Percentiles rank a stretch among this genome's conserved stretches.
phyloP scores from a whole-genome alignment of 2,113 vertebrate genomes.

The Pygathrix nemaeus region DNA sequence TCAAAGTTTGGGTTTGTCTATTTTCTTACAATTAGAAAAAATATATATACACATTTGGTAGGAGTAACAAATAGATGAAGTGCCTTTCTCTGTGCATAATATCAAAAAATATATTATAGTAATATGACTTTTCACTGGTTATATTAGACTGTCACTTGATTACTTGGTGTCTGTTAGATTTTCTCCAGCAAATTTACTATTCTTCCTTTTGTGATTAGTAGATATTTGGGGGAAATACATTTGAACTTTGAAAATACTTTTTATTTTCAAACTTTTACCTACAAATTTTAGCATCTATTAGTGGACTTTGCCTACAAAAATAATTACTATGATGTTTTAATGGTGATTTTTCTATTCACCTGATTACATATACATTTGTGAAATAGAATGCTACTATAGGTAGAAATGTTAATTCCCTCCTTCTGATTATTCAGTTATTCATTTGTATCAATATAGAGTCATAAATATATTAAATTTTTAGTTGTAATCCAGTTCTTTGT shows the following conservation, averaged over 20 bases:
- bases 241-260: not conserved
- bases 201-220: not conserved
- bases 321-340: no score
- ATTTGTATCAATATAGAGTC: no score
- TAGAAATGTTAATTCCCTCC: no score
- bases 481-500: not conserved
- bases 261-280: not conserved
- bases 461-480: not conserved
- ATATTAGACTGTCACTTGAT: not conserved
- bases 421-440: no score
- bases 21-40: not conserved
- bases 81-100: not conserved
- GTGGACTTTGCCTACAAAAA: no score
- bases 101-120: not conserved
- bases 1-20: not conserved
- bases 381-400: no score
- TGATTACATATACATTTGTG: no score
- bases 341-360: no score
- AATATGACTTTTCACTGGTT: not conserved
- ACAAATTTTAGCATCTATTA: not conserved
- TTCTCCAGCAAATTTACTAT: not conserved
- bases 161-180: not conserved
- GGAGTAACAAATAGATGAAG: not conserved
- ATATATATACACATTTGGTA: no score
- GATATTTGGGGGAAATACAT: not conserved